Evolutionary conservation across 2,797 vertebrate genomes (phyloP).

Genomic region (Malurus leucopterus): DNA sequence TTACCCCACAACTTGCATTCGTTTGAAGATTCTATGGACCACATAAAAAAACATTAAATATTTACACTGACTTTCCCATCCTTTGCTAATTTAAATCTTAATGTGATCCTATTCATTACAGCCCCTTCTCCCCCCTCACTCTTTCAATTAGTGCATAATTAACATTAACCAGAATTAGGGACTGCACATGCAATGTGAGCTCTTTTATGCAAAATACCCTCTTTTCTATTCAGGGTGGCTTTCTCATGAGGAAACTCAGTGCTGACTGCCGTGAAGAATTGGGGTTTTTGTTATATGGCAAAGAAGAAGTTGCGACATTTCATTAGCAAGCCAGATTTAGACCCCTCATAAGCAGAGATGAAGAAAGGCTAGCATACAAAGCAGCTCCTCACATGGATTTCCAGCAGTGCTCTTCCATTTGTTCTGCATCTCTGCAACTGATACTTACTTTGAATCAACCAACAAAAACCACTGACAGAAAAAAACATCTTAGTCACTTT

Average conservation of each 20-base stretch:
- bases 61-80: not conserved
- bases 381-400: not conserved
- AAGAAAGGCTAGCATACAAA: not conserved
- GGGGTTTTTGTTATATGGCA: not conserved
- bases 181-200: not conserved
- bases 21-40: not conserved
- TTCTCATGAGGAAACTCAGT: not conserved
- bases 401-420: not conserved
- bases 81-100: constrained; percentile 25
- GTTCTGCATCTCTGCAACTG: not conserved
- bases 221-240: not conserved
- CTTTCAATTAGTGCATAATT: constrained; percentile 24
- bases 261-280: not conserved
- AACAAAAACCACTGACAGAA: not conserved
- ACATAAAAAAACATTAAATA: not conserved
- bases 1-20: not conserved
- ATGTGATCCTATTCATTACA: constrained; percentile 4
- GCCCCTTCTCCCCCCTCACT: not conserved
- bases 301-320: not conserved
- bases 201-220: not conserved
- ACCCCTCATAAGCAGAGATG: not conserved
- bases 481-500: not conserved
- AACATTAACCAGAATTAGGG: constrained; percentile 3
- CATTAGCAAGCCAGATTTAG: not conserved
- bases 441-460: not conserved